Base-by-base conservation (phyloP, 2,888 invertebrate species). In the Xylota sylvarum region DNA sequence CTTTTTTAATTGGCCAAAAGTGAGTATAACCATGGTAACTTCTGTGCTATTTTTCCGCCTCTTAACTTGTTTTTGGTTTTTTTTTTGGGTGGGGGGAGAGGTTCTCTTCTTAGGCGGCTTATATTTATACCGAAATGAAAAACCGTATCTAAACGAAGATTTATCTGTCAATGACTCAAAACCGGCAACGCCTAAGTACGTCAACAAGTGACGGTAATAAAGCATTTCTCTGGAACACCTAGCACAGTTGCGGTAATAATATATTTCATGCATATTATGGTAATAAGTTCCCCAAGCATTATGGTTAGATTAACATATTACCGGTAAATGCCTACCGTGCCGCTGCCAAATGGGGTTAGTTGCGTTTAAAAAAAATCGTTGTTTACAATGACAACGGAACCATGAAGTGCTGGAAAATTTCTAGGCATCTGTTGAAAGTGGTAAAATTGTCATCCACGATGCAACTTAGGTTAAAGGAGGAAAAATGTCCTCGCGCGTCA, bases 161-260 rank as follows among this genome's bases (percentile, higher is more conserved):
- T 74, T 74, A 84, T 84, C 80, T 84, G 67, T 64, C 79, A 84
- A 69, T 84, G 79, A 84, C 73, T 79, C 62, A 14, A n/a, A n/a
- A 37, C 37, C 37, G 37, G 37, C 37, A 37, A 74, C 69, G 62
- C 56, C 69, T 69, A 84, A 74, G 73, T 79, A 74, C 84, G 62
- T 64, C 69, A 84, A 79, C 84, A 84, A 84, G 84, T 79, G 69
- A 84, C 46, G 84, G 80, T 56, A 84, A 74, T 84, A 84, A 84
- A 84, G 79, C 74, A 74, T 74, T 84, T 84, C 84, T 69, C 73
- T 84, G 79, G 80, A 79, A 84, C 84, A 79, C 62, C 69, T 56
- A 84, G 35, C 74, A 79, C 84, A 74, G 79, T 84, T 84, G 69
- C 62, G 64, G 64, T 79, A 62, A 14, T 64, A 5, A 62, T 58